Base-by-base conservation (phyloP, 2,797 vertebrate species). In the Austrolebias charrua region DNA sequence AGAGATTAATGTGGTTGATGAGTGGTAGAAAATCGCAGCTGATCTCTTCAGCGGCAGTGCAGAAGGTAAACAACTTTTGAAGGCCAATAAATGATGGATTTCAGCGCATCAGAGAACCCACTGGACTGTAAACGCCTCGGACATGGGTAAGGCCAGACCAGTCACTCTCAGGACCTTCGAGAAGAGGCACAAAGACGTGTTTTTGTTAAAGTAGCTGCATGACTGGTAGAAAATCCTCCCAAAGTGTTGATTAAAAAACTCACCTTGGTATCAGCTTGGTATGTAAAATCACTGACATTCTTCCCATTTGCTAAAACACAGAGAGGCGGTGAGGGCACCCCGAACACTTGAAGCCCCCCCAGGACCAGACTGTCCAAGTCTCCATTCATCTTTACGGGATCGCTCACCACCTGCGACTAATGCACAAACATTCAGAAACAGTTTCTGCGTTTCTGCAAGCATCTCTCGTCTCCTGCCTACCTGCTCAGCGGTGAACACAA, bases 231-330 rank as follows among this genome's bases (percentile, higher is more conserved):
- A 33, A 33, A 33, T 33, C 31, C 31, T 33, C 31, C 31, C 31
- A 54, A 31, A 15, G 55, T 42, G 42, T 71, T 11, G 59, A 42
- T 53, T 24, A 35, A 2, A 78, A 16, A 49, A 51, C 76, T 90
- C 82, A 86, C 97, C 94, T 95, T 88, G 28, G 87, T 94, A 80
- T 96, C 92, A 0, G 79, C 72, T 71, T 12, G 68, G 75, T 96
- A 99, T 4, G 88, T 92, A 85, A 95, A 97, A 80, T 94, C 86
- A 0, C 53, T 46, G 56, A 95, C 84, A 1, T 78, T 80, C 62
- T 83, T 49, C 0, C 94, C 92, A 0, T 98, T 95, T 72, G 92
- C 93, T 63, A 95, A 83, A 24, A 98, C 95, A 13, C 71, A 82
- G 2, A 3, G 71, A 4, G 97, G 97, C 15, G 86, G 87, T 0